Percentiles rank a stretch among this genome's conserved stretches.
Evolutionary conservation across 2,797 vertebrate genomes (phyloP).

Genomic region (Taeniopygia guttata): DNA sequence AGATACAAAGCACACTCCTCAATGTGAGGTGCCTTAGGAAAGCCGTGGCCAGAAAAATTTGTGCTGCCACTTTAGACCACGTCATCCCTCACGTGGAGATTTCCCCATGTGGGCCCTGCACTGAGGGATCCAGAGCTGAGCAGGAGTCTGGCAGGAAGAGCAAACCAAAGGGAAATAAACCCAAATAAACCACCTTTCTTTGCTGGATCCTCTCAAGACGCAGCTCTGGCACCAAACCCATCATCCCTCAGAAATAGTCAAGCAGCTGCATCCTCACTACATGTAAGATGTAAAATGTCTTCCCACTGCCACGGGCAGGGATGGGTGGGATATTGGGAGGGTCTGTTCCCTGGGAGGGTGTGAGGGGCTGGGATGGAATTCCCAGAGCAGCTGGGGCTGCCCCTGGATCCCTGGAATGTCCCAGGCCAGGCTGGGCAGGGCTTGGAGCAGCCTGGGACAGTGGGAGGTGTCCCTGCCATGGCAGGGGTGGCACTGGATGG

Average conservation of each 20-base stretch:
- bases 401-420: background rate
- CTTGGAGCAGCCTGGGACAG: no score
- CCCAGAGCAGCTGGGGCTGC: background rate
- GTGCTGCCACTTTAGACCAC: background rate
- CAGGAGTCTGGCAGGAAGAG: background rate
- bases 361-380: background rate
- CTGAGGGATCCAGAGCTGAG: background rate
- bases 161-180: background rate
- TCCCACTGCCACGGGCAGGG: background rate
- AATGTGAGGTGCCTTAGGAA: fast-evolving
- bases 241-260: background rate
- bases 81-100: fast-evolving
- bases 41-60: fast-evolving
- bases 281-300: background rate
- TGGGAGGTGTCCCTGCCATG: background rate
- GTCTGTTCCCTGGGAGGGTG: background rate
- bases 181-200: background rate
- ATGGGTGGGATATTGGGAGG: background rate
- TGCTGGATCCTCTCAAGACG: background rate
- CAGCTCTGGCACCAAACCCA: background rate
- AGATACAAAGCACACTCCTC: background rate
- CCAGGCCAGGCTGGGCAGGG: background rate
- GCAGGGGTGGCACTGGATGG: background rate
- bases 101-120: background rate
- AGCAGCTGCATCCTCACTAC: background rate